These are phyloP conservation scores for Gerosis bhagava DNA, from an alignment of 2,888 invertebrate genomes.

Conservation along the genomic window DNA sequence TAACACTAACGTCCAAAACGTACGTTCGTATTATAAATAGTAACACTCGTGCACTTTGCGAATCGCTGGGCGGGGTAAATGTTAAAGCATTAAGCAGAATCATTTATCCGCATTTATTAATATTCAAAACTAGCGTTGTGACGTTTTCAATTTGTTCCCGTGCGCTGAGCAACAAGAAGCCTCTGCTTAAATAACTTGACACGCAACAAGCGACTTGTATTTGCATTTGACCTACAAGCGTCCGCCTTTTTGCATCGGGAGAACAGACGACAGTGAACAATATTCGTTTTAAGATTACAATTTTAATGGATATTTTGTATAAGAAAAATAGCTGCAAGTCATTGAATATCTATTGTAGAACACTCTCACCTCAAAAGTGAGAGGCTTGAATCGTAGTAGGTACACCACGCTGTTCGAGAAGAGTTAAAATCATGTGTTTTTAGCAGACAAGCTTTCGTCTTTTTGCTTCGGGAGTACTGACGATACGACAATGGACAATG, in stretches of 20 bases:
- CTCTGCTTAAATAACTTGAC: conserved; percentile 53
- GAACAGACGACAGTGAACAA: conserved; percentile 32
- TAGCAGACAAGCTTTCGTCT: conserved; percentile 57
- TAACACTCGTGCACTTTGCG: conserved; percentile 49
- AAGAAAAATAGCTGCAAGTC: too few species aligned
- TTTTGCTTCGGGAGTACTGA: conserved; percentile 45
- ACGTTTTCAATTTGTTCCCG: conserved; percentile 68
- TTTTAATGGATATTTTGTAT: conserved; percentile 5
- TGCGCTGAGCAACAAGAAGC: conserved; percentile 55
- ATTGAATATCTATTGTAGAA: too few species aligned
- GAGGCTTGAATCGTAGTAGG: too few species aligned
- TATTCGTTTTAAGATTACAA: conserved; percentile 30
- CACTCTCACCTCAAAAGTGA: too few species aligned
- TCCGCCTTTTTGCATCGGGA: conserved; percentile 50
- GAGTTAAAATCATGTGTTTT: too few species aligned
- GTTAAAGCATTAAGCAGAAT: conserved; percentile 50
- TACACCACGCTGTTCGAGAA: too few species aligned
- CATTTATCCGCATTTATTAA: conserved; percentile 68
- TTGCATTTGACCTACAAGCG: conserved; percentile 74
- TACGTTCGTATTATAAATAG: too few species aligned
- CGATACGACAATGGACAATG: conserved; percentile 35
- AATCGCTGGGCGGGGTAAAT: conserved; percentile 49
- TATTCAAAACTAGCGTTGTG: conserved; percentile 69
- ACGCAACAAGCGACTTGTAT: conserved; percentile 71
- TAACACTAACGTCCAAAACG: too few species aligned